Conservation (phyloP, 1,140 invertebrate species). For the Aphelenchoides besseyi region DNA sequence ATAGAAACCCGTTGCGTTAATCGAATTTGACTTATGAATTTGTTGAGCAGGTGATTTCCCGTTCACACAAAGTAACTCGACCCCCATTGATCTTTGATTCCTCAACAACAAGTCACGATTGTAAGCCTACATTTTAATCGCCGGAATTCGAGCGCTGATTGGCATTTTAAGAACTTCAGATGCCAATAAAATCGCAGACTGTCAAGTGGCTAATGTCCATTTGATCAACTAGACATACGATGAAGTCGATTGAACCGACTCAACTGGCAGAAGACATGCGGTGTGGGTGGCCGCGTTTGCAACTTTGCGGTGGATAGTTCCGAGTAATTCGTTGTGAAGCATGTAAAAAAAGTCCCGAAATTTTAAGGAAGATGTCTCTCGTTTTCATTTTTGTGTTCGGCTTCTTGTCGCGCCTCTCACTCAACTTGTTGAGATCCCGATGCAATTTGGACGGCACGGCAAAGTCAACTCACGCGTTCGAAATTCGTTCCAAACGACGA, state of each 20-base stretch:
- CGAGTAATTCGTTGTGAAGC: neutral
- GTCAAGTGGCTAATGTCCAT: too few species aligned
- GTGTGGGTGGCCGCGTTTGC: neutral
- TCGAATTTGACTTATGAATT: neutral
- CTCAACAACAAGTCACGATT: too few species aligned
- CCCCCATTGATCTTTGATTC: too few species aligned
- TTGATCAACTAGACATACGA: too few species aligned
- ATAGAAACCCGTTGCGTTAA: too few species aligned
- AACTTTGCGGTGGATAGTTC: neutral
- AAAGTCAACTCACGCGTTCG: neutral
- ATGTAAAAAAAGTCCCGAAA: neutral
- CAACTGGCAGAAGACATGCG: too few species aligned
- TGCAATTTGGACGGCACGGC: neutral
- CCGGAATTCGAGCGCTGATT: neutral
- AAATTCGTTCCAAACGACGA: neutral
- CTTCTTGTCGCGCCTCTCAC: neutral
- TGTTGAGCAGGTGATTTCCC: too few species aligned
- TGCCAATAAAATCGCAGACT: neutral
- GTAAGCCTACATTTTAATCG: neutral
- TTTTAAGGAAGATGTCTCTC: neutral
- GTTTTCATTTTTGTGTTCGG: neutral
- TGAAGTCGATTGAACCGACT: too few species aligned
- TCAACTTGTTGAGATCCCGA: conserved; percentile 2
- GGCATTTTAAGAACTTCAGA: neutral
- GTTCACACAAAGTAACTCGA: too few species aligned